Evolutionary conservation across 2,797 vertebrate species (phyloP).

Genomic region (Enteromius trimaculatus): DNA sequence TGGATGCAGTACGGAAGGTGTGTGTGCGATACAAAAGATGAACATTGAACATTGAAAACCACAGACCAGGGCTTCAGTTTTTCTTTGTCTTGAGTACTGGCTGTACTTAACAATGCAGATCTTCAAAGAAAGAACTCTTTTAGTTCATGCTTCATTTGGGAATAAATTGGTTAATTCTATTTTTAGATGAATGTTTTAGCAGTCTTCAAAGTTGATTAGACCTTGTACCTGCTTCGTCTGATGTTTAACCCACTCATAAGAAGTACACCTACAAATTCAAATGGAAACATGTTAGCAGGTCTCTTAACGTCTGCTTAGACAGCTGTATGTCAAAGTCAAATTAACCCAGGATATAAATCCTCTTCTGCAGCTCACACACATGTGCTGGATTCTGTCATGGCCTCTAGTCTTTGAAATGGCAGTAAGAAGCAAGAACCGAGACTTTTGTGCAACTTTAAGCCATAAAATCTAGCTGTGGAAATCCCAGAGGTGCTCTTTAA

Average conservation of each 20-base stretch:
- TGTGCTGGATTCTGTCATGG: neutral
- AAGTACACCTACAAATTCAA: neutral
- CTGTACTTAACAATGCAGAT: neutral
- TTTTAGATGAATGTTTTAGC: neutral
- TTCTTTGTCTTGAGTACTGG: neutral
- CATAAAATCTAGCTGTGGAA: neutral
- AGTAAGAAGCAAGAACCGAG: neutral
- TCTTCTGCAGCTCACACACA: constrained; percentile 13
- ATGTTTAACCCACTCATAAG: neutral
- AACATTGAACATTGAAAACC: neutral
- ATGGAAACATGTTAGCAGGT: neutral
- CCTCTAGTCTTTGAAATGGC: neutral
- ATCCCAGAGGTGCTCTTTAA: constrained; percentile 20
- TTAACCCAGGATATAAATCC: constrained; percentile 9
- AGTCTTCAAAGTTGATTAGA: neutral
- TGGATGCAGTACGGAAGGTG: neutral
- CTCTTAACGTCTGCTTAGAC: neutral
- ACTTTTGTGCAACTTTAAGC: neutral
- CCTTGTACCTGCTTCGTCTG: neutral
- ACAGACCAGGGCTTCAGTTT: neutral
- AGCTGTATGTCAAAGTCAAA: neutral
- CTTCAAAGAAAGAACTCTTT: neutral
- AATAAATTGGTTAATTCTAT: neutral
- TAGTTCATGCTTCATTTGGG: neutral
- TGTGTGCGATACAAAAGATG: neutral